These are phyloP conservation scores for Campylomormyrus tamandua DNA, from an alignment of 2,113 vertebrate species.

Conservation along the genomic window DNA sequence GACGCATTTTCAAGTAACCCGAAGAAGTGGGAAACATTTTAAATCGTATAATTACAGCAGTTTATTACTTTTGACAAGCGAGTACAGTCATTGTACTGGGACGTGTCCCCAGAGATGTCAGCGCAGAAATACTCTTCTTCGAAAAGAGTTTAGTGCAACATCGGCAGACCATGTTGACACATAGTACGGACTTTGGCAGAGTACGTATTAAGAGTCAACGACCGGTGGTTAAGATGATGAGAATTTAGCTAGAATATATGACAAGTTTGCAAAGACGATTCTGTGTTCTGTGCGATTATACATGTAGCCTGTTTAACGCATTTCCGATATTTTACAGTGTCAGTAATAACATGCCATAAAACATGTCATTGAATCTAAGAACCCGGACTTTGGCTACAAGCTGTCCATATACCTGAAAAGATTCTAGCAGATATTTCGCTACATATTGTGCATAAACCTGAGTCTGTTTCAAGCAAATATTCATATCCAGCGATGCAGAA, in stretches of 20 bases:
- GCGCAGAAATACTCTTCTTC: not conserved
- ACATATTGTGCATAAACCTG: not conserved
- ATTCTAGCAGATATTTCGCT: not conserved
- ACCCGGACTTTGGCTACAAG: not conserved
- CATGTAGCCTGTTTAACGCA: not conserved
- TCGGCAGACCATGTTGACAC: not conserved
- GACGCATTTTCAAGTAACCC: not conserved
- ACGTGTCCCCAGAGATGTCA: not conserved
- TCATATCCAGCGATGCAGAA: not conserved
- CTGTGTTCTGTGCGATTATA: not conserved
- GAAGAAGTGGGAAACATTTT: not conserved
- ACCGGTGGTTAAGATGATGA: not conserved
- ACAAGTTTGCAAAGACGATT: not conserved
- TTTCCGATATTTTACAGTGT: not conserved
- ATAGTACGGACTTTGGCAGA: not conserved
- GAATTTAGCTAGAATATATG: not conserved
- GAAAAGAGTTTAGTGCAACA: not conserved
- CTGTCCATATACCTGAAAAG: not conserved
- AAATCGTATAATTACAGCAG: not conserved
- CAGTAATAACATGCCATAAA: not conserved
- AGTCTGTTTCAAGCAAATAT: not conserved
- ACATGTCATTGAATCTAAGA: not conserved
- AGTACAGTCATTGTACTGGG: not conserved
- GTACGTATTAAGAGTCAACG: not conserved
- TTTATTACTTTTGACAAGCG: not conserved